Conservation (phyloP, 2,888 invertebrate genomes). For the Doris montereyensis region DNA sequence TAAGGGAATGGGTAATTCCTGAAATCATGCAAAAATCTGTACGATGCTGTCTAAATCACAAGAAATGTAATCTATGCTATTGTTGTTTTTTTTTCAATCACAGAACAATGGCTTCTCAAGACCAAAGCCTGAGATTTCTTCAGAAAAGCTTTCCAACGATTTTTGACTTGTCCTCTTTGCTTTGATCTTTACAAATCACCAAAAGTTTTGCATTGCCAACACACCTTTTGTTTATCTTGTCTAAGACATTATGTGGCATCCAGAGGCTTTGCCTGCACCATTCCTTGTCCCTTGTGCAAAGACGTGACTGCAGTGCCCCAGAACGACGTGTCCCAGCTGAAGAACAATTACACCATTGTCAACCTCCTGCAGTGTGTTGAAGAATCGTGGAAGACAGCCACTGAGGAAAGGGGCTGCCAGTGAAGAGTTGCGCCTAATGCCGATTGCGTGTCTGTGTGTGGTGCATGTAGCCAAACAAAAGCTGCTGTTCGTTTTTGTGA, state of each 20-base stretch:
- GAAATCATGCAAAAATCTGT: too few relatives aligned
- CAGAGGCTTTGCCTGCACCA: slow-evolving; percentile 10
- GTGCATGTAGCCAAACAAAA: slow-evolving; percentile 29
- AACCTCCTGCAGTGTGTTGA: slow-evolving; percentile 44
- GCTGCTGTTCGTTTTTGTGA: slow-evolving; percentile 36
- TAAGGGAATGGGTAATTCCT: too few relatives aligned
- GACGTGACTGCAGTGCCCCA: slow-evolving; percentile 38
- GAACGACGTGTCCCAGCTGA: slow-evolving; percentile 40
- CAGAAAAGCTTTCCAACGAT: slow-evolving; percentile 39
- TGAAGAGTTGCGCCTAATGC: neutral
- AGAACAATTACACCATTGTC: slow-evolving; percentile 43
- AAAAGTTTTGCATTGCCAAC: slow-evolving; percentile 48
- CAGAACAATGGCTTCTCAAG: too few relatives aligned
- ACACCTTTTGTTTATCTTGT: slow-evolving; percentile 48
- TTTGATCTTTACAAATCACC: slow-evolving; percentile 43
- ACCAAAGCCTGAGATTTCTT: slow-evolving; percentile 10
- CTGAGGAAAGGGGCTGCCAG: neutral
- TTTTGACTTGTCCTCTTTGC: slow-evolving; percentile 46
- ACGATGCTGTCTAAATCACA: too few relatives aligned
- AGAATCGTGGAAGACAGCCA: slow-evolving; percentile 2
- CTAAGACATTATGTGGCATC: slow-evolving; percentile 40
- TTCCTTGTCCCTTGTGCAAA: slow-evolving; percentile 47
- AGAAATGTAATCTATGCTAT: too few relatives aligned
- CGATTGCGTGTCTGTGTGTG: slow-evolving; percentile 31
- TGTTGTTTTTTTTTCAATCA: too few relatives aligned